Evolutionary conservation across 35 echinoderm and acorn worm species (phyloP), one percentile per base, ranked within the genome.

Genomic region (Chiridota heheva): DNA sequence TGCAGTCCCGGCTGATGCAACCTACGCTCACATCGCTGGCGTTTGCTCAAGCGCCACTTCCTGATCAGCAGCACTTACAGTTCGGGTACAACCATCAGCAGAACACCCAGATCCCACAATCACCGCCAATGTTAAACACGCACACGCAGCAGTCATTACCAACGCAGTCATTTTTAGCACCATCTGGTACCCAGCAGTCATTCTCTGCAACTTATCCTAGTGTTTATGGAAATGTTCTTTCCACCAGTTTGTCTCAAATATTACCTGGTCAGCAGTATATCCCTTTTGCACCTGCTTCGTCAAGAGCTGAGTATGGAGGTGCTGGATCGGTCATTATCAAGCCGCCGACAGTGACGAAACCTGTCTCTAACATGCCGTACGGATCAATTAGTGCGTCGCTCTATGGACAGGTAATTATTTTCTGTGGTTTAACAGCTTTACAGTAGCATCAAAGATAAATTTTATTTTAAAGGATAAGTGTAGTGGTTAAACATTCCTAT

Each of bases 361-460:
- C 90, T 34, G 90, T 88, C 15, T 40, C 78, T 29, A 84, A 80
- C 62, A 24, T 88, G 39, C 85, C 85, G 2, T 93, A 76, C 63
- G 85, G 85, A 69, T 66, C 85, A 13, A 72, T 93, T 18, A 70
- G 84, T 31, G 63, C 61, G 44, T 79, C 71, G 36, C 17, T 93
- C 29, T 93, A 88, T 78, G 85, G 85, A 45, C 90, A 93, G 90
- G 89, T 92, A 67, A 66, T 77, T 60, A 12, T 44, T 29, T 49
- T 72, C 18, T 30, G 27, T 82, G n/a, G n/a, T n/a, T n/a, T n/a
- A n/a, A n/a, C n/a, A n/a, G n/a, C n/a, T n/a, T n/a, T n/a, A n/a
- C n/a, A n/a, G n/a, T n/a, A n/a, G n/a, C n/a, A n/a, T n/a, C n/a
- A n/a, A n/a, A n/a, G n/a, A n/a, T n/a, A n/a, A n/a, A n/a, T n/a